A percentile compares a stretch with the other conserved stretches of the same genome.
Evolutionary conservation across 2,888 invertebrate genomes (phyloP).

Genomic region (Cactoblastis cactorum): DNA sequence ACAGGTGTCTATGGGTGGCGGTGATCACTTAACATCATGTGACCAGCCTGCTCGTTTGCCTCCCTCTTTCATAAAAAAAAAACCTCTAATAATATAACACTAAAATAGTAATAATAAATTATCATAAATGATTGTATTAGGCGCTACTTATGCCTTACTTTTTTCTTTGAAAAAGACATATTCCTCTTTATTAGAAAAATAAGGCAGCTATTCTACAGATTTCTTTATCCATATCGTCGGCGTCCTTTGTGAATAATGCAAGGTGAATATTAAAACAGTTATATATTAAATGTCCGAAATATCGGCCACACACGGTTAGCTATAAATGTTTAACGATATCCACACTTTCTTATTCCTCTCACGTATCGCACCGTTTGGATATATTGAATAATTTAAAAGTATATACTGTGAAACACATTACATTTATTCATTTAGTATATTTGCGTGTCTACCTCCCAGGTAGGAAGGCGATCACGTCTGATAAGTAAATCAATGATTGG

Average conservation of each 20-base stretch:
- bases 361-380: background rate
- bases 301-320: slow-evolving; percentile 43
- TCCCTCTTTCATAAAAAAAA: no score
- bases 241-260: slow-evolving; percentile 61
- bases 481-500: background rate
- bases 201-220: slow-evolving; percentile 24
- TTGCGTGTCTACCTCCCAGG: slow-evolving; percentile 3
- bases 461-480: background rate
- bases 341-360: background rate
- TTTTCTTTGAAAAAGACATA: no score
- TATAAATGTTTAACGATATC: slow-evolving; percentile 21
- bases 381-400: slow-evolving; percentile 12
- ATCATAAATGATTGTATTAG: no score
- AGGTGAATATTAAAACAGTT: slow-evolving; percentile 59
- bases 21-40: no score
- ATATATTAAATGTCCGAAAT: slow-evolving; percentile 38
- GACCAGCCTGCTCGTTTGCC: no score
- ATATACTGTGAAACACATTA: background rate
- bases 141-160: no score
- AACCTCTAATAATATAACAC: no score
- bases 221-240: slow-evolving; percentile 51
- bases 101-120: no score
- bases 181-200: no score
- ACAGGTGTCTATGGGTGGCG: no score
- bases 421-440: slow-evolving; percentile 1